phyloP scores from a whole-genome alignment of 2,113 vertebrate genomes.

The Saguinus imperator region DNA sequence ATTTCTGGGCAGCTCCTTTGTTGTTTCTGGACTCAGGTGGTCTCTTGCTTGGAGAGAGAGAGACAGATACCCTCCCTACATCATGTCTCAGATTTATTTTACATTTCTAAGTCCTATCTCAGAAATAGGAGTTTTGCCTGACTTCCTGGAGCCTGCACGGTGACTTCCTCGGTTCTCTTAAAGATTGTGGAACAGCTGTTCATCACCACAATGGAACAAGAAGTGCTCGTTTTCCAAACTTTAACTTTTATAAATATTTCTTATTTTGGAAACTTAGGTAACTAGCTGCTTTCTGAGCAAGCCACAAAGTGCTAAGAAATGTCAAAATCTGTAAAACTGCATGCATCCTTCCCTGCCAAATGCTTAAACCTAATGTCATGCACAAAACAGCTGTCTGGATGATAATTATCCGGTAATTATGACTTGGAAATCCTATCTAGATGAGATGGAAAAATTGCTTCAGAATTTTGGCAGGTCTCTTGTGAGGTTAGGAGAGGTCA shows the following conservation, averaged over 20 bases:
- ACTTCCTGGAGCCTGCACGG: neutral
- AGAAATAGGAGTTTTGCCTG: neutral
- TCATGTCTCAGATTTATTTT: neutral
- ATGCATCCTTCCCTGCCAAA: neutral
- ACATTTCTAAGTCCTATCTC: neutral
- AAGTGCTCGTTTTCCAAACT: neutral
- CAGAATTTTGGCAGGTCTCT: slow-evolving; percentile 29
- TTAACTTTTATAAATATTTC: slow-evolving; percentile 23
- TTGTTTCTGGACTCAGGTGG: neutral
- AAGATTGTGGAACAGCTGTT: neutral
- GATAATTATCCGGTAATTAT: slow-evolving; percentile 65
- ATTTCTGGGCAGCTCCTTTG: neutral
- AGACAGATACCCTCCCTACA: neutral
- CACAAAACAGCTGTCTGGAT: slow-evolving; percentile 39
- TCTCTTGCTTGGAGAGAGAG: neutral
- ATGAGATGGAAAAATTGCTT: slow-evolving; percentile 51
- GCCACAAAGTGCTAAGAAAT: neutral
- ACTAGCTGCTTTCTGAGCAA: slow-evolving; percentile 46
- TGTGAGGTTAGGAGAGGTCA: neutral
- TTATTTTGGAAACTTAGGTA: slow-evolving; percentile 41
- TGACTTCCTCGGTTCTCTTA: neutral
- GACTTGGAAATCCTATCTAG: slow-evolving; percentile 60
- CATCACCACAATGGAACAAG: neutral
- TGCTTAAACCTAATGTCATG: neutral
- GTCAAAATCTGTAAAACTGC: neutral